Percentiles rank a stretch among this genome's conserved stretches.
Evolutionary conservation across 2,888 invertebrate genomes (phyloP).

Genomic region (Apoda limacodes): DNA sequence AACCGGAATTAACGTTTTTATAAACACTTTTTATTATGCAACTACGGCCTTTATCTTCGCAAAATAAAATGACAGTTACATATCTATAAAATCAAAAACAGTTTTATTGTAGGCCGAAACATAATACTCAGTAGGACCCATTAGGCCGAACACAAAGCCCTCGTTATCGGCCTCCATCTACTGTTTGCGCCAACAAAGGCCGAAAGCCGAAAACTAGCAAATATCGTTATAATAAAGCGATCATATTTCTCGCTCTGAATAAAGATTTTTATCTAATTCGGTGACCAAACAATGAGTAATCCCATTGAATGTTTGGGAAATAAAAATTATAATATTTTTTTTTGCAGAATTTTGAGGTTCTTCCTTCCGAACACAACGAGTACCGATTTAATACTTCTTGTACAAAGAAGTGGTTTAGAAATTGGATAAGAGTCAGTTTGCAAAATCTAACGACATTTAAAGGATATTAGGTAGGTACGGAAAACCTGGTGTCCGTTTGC

Average conservation of each 20-base stretch:
- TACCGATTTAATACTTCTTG: no score
- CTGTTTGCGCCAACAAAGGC: conserved; percentile 33
- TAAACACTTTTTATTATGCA: no score
- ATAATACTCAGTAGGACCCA: conserved; percentile 29
- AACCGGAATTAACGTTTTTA: no score
- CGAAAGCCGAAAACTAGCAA: conserved; percentile 41
- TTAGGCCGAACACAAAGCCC: conserved; percentile 27
- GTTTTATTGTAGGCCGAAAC: conserved; percentile 34
- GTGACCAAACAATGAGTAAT: conserved; percentile 55
- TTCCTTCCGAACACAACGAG: no score
- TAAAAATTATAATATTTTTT: conserved; percentile 26
- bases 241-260: conserved; percentile 44
- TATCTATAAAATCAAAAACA: conserved; percentile 40
- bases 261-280: conserved; percentile 41
- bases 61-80: conserved; percentile 35
- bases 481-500: no score
- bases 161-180: conserved; percentile 28
- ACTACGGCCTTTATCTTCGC: no score
- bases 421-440: no score
- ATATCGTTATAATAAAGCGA: conserved; percentile 64
- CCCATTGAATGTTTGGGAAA: conserved; percentile 42
- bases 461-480: no score
- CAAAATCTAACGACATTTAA: no score
- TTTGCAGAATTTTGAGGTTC: no score
- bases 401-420: no score